Base-by-base conservation (phyloP, 92 coral and sea anemone species). In the Heliopora coerulea region DNA sequence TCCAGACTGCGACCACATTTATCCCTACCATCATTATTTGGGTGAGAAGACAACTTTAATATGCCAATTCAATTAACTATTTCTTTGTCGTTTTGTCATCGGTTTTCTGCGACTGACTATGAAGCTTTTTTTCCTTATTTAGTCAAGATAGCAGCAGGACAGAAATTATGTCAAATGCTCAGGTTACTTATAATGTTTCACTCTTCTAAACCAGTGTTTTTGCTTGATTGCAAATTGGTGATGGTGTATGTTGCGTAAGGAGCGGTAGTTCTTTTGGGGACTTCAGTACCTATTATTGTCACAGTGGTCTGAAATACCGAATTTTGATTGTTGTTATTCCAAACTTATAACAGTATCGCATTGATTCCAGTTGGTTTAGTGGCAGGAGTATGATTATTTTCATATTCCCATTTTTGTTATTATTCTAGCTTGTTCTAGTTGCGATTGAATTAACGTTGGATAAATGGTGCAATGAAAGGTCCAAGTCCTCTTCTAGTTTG, bases 401-500 rank as follows among this genome's bases (percentile, higher is more conserved):
- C 15, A 28, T 14, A 17, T 32, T 15, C 2, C 29, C 20, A 18
- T 5, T 2, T 58, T 26, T 8, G 59, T 27, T 57, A 21, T 29
- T 18, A 34, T 54, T 31, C 49, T 75, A 92, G 99, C 89, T 95
- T 68, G 85, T 91, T 62, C 85, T 95, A 0, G 96, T 95, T 48
- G 99, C 91, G 10, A 88, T 82, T 31, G 99, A 95, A 44, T 54
- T 95, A 48, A 90, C 90, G 24, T 80, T 95, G 26, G 99, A 95
- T 83, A 95, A 88, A 60, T 87, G 91, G 15, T 90, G 89, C 40
- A 90, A 96, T 1, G 99, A 96, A 18, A 90, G 88, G 63, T 90
- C 99, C 56, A 95, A 90, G 81, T 95, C 99, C 8, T 95, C 99
- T 0, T 95, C 99, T 35, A 95, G 99, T 24, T 82, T 95, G 29